Conservation (phyloP, 2,113 vertebrate species). For the Anarhynchus alexandrinus region DNA sequence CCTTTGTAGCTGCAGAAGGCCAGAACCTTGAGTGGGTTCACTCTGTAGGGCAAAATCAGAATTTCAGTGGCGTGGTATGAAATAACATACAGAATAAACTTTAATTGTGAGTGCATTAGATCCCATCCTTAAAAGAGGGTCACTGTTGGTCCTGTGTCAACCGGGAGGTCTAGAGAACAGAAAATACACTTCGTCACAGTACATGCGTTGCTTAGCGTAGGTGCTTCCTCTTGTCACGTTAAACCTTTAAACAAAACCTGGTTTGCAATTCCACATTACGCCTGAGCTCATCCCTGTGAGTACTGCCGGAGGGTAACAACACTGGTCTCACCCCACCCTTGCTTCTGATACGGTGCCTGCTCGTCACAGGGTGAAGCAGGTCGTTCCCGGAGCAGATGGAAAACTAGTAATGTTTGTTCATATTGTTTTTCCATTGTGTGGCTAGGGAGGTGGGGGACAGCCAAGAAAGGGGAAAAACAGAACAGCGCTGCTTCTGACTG, state of each 20-base stretch:
- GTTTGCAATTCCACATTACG: fast-evolving
- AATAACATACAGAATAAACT: not conserved
- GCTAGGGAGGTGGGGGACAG: not conserved
- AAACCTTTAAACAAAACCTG: not conserved
- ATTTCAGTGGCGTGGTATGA: not conserved
- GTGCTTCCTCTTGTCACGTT: fast-evolving
- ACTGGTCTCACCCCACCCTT: fast-evolving
- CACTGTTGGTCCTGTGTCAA: not conserved
- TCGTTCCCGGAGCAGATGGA: not conserved
- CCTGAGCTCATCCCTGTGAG: fast-evolving
- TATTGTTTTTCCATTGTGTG: not conserved
- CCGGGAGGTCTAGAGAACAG: not conserved
- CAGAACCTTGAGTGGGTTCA: not conserved
- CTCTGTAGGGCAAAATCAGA: not conserved
- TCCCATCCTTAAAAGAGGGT: not conserved
- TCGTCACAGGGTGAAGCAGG: not conserved
- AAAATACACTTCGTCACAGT: not conserved
- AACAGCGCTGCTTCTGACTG: fast-evolving
- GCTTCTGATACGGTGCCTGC: fast-evolving
- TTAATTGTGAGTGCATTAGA: not conserved
- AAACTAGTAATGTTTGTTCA: not conserved
- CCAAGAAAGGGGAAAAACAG: not conserved
- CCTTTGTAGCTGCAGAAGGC: not conserved
- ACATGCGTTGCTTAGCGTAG: fast-evolving
- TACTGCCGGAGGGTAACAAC: not conserved